Evolutionary conservation across 2,113 vertebrate species (phyloP), one percentile per base, ranked within the genome.

Genomic region (Gnathonemus echidnorhynchus): DNA sequence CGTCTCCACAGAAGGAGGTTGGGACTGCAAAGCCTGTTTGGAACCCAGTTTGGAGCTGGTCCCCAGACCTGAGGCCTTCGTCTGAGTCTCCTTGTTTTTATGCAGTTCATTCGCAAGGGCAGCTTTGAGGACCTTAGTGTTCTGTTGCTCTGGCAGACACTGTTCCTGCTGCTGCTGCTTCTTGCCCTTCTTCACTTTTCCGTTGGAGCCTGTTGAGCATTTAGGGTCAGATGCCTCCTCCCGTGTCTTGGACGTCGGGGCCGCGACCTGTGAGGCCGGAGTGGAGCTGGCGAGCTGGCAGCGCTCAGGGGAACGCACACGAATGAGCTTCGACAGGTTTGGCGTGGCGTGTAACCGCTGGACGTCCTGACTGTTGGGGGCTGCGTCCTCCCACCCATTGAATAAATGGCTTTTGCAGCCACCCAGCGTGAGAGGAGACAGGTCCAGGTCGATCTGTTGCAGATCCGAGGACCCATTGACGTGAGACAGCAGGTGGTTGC

Each of bases 361-460:
- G 91, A 97, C 95, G 86, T 97, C 97, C 0, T 97, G 84, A 92
- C 95, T 1, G 85, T 95, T 5, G 77, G 92, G 89, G 58, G 93
- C 50, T 77, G 92, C 92, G 94, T 95, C 95, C 90, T 95, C 95
- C 94, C 1, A 97, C 90, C 95, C 95, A 85, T 91, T 98, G 90
- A 19, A 96, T 92, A 96, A 94, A 10, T 98, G 97, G 93, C 94
- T 97, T 93, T 98, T 98, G 91, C 98, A 92, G 5, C 95, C 96
- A 62, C 96, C 97, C 93, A 99, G 94, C 46, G 97, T 98, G 91
- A 99, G 97, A 0, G 98, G 98, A 42, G 98, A 97, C 27, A 99
- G 95, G 66, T 99, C 98, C 90, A 99, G 96, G 92, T 98, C 98
- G 94, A 99, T 98, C 93, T 99, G 98, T 94, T 96, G 97, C 90